Conservation (phyloP, 1,140 invertebrate species). For the Drosophila pruinosa region DNA sequence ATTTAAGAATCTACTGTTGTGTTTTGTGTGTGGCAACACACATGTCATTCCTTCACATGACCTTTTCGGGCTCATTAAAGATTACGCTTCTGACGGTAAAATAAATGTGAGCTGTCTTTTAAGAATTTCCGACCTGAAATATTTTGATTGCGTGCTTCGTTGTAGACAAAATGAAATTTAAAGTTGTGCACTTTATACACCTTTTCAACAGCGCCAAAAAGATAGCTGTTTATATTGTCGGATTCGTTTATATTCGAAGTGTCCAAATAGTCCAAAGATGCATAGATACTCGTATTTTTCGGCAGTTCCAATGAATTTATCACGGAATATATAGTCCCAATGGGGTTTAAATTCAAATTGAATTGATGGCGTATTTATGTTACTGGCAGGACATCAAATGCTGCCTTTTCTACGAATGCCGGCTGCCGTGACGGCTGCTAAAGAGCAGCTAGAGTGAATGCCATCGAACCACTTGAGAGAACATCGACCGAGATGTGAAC, state of each 20-base stretch:
- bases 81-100: conserved; percentile 18
- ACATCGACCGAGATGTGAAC: conserved; percentile 52
- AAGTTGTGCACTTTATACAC: not conserved
- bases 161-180: not conserved
- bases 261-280: not conserved
- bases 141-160: not conserved
- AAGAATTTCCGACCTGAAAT: not conserved
- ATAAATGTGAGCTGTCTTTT: conserved; percentile 17
- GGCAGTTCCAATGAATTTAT: not conserved
- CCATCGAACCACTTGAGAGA: conserved; percentile 57
- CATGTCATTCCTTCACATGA: not conserved
- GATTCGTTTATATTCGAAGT: too few species aligned
- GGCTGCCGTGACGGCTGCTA: conserved; percentile 36
- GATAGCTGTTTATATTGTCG: too few species aligned
- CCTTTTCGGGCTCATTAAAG: conserved; percentile 23
- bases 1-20: not conserved
- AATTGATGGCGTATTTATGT: not conserved
- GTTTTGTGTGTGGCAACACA: not conserved
- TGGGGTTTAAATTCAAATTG: not conserved
- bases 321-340: not conserved
- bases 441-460: conserved; percentile 72
- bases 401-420: not conserved
- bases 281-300: not conserved
- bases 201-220: too few species aligned
- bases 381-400: not conserved